Evolutionary conservation across 2,113 vertebrate species (phyloP), one percentile per base, ranked within the genome.

Genomic region (Stigmatopora nigra): DNA sequence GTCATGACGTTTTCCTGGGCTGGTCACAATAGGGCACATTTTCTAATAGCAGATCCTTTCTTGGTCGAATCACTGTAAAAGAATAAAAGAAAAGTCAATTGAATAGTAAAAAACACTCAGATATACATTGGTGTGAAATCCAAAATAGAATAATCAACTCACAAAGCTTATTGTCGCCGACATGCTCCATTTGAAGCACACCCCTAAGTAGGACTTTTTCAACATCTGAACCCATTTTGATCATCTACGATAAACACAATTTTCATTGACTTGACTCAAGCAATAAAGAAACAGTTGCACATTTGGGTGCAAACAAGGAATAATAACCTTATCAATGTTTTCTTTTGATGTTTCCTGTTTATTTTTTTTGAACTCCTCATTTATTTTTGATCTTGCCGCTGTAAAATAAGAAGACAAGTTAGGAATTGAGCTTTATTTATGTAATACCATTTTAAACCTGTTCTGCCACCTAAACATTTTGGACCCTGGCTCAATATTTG

Each of bases 321-420:
- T 3, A 68, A n/a, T 36, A 79, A 90, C 91, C 90, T 90, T 68
- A 13, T 80, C 35, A 38, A 92, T 87, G 72, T 88, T 89, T 76
- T 89, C 89, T 20, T 84, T 83, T 65, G 80, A 83, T 0, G 70
- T 76, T 79, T 91, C 91, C 65, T 79, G 49, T 84, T 84, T 89
- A 76, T 92, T 91, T 72, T 88, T 91, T 36, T 45, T 69, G 68
- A 91, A 92, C 76, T 90, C 91, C 57, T 90, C 89, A 25, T 92
- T 92, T 68, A 92, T 89, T 75, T 90, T 88, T 67, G 82, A 69
- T 52, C 82, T 87, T 13, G 90, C 87, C 83, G 91, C 91, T 92
- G 72, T 31, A 46, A 31, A 19, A 10, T n/a, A 52, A 61, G 45
- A 64, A 68, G 41, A 14, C 53, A 4, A 25, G 25, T 56, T 48